Percentiles rank a stretch among this genome's conserved stretches.
Evolutionary conservation across 64 coral and sea anemone genomes (phyloP).

Genomic region (Trachythela sp.): DNA sequence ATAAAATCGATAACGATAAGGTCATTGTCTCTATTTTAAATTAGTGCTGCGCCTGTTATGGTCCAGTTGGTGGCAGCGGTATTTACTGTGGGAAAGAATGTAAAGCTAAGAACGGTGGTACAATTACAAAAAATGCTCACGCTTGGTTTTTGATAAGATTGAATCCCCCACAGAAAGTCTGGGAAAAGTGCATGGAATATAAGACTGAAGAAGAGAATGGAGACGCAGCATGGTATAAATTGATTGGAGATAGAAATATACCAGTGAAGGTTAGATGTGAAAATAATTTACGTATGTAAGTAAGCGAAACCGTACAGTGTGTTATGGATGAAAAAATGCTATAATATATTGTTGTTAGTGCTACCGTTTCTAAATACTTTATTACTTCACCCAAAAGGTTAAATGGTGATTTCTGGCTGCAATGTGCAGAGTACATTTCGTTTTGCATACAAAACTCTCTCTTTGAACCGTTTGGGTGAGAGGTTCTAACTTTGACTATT

Average conservation of each 20-base stretch:
- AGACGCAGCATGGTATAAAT: neutral
- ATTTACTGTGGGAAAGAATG: neutral
- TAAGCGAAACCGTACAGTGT: too few relatives aligned
- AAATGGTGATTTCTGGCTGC: too few relatives aligned
- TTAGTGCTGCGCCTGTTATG: neutral
- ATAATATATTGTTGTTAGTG: too few relatives aligned
- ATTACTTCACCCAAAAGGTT: too few relatives aligned
- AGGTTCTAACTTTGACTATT: too few relatives aligned
- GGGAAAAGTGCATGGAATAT: neutral
- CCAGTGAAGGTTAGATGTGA: neutral
- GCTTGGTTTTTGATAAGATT: neutral
- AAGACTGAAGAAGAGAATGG: neutral
- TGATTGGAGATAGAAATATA: neutral
- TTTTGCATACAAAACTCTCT: too few relatives aligned
- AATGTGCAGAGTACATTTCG: too few relatives aligned
- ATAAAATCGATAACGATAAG: too few relatives aligned
- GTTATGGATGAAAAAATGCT: too few relatives aligned
- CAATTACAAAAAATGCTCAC: neutral
- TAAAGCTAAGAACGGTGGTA: neutral
- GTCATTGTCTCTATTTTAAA: neutral
- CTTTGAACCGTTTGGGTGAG: too few relatives aligned
- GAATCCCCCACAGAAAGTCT: neutral
- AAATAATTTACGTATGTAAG: too few relatives aligned
- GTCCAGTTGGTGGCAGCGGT: neutral
- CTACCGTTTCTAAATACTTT: too few relatives aligned